Base-by-base conservation (phyloP, 2,888 invertebrate species). In the Odontomyia ornata region DNA sequence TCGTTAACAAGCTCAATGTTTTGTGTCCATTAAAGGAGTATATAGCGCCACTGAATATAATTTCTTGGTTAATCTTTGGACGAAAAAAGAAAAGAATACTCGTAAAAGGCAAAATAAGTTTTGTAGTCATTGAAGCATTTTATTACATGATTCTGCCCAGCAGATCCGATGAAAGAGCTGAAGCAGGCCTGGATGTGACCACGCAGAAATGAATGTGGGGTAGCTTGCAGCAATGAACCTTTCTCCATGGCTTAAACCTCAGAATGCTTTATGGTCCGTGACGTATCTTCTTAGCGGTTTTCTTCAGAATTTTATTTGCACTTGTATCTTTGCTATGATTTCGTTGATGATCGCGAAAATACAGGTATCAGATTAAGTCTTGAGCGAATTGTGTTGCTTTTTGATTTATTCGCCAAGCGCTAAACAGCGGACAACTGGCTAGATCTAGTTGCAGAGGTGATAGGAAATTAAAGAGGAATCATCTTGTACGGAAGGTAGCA, bases 221-320 rank as follows among this genome's bases (percentile, higher is more conserved):
- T n/a, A 62, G 21, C 36, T 21, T 65, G 52, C 52, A 52, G 52
- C 18, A 36, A 36, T 36, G 5, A 36, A 36, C 21, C 30, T 65
- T 65, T 65, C 65, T 65, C 21, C 36, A n/a, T n/a, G 36, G 1
- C 43, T n/a, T 27, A 65, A 36, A 18, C 65, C 36, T 65, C 65
- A 36, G 28, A 65, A 65, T 65, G 65, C 36, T 65, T 65, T 65
- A 65, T 65, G 36, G 65, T n/a, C 65, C 36, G 36, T 65, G 65
- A 65, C 65, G 65, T 65, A n/a, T n/a, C n/a, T 30, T 60, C 23
- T 60, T 60, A 60, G 57, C 25, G 57, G 25, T 2, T 60, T 60
- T 52, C 7, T 52, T 36, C 2, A 18, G 21, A 60, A 60, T 60
- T 36, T n/a, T 52, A 52, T 52, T 15, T 52, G 4, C 3, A 52